Base-by-base conservation (phyloP, 2,797 vertebrate species). In the Limosa lapponica region DNA sequence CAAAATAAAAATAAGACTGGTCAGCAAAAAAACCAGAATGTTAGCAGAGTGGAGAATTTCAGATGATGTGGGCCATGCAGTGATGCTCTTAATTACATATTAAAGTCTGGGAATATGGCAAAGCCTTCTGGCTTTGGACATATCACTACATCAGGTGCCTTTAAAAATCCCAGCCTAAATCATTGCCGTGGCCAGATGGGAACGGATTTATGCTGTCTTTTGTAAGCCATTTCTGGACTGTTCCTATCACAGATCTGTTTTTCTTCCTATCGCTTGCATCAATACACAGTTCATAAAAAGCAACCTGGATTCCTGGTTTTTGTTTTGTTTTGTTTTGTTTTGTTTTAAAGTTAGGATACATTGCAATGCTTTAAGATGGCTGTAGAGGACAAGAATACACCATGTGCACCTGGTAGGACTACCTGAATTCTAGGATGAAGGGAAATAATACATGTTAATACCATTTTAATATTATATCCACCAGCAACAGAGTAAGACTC, bases 91-190 rank as follows among this genome's bases (percentile, higher is more conserved):
- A 24, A 90, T 59, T 51, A 34, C 36, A 30, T 44, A n/a, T 78
- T 85, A 58, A 65, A 85, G 20, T 43, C 36, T 82, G 43, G 34
- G 32, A 89, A 73, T 36, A 52, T 65, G 62, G 75, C 39, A 83
- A 91, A 88, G 8, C 27, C 5, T 75, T 81, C 88, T 91, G 92
- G 65, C 18, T 71, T 90, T 9, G 6, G 34, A 37, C 19, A 44
- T 18, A 25, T 75, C 19, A 9, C 18, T 84, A 27, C 28, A 82
- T 82, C 51, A 94, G 89, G 85, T 93, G 77, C 59, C 69, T 64
- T 90, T 83, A 92, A 87, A 95, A 93, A 69, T 74, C 41, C 23
- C 34, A 65, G 75, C 23, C 62, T 90, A 72, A 83, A 87, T 64
- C 28, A 16, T 34, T 87, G 74, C 51, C 59, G 34, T 16, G 43